phyloP scores from a whole-genome alignment of 2,113 vertebrate species.

The Oreochromis spilurus region DNA sequence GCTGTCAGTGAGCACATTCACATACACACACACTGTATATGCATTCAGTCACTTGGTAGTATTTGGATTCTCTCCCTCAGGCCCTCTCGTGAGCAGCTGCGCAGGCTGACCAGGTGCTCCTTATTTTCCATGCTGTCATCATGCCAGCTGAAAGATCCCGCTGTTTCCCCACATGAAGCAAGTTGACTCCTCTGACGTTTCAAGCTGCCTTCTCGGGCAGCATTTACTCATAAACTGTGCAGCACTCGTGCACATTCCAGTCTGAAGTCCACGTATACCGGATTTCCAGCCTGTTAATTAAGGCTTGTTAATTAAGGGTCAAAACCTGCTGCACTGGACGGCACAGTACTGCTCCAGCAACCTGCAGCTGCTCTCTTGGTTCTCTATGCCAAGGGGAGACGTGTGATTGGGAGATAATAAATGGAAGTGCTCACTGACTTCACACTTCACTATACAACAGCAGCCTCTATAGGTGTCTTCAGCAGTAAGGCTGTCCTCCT shows the following conservation, averaged over 20 bases:
- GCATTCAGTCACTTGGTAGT: conserved; percentile 2
- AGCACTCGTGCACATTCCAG: neutral
- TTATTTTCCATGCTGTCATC: conserved; percentile 33
- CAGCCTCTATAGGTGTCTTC: neutral
- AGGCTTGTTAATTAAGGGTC: neutral
- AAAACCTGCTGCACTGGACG: neutral
- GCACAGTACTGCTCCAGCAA: neutral
- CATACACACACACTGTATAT: neutral
- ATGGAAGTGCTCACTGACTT: conserved; percentile 8
- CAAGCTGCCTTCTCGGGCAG: neutral
- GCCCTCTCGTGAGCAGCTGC: conserved; percentile 47
- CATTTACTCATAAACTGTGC: neutral
- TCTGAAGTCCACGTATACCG: neutral
- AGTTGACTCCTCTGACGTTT: conserved; percentile 2
- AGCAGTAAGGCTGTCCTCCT: neutral
- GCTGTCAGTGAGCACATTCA: conserved; percentile 5
- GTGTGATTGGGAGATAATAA: conserved; percentile 13
- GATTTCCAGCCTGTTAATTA: conserved; percentile 2
- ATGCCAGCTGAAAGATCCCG: conserved; percentile 10
- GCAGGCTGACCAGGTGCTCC: conserved; percentile 45
- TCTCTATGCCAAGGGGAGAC: neutral
- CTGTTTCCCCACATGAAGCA: conserved; percentile 8
- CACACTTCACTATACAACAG: neutral
- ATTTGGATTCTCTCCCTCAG: conserved; percentile 8
- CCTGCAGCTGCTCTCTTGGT: neutral